Evolutionary conservation across 37 sponge, comb jelly and placozoan species (phyloP), one percentile per base, ranked within the genome.

Genomic region (Diacarnus erythraeanus): DNA sequence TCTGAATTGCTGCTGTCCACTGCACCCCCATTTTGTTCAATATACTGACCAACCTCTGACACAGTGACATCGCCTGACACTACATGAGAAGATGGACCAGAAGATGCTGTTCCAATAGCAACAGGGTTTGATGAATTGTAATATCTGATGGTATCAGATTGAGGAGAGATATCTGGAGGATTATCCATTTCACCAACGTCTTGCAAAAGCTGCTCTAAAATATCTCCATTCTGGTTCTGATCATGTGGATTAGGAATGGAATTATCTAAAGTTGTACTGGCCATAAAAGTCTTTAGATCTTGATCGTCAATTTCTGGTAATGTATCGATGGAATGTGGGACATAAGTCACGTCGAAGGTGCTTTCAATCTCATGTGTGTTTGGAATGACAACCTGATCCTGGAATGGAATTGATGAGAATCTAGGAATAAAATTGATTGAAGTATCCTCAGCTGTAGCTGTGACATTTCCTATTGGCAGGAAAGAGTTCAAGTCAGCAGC

Each of bases 181-280:
- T 6, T 12, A 47, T 31, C 34, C 15, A 65, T 30, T 65, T 65
- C 66, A 65, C 33, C 31, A 30, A 20, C 66, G 2, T 65, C 66
- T 10, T 31, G 29, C 34, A 65, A 30, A 26, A 65, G 66, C 2
- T 65, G 12, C 31, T 65, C 66, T 10, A 65, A 31, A 65, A 65
- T 31, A 65, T 65, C 66, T 65, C 66, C 66, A 60, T 60, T 60
- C 66, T 31, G 66, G 31, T 65, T 65, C 66, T 30, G 34, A 65
- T 65, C 66, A 65, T 30, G 31, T 2, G 31, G 1, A 65, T 18
- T 35, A 34, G 66, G 66, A 65, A 30, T 65, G 66, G 66, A 65
- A 10, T 59, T 59, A 59, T 59, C 15, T 59, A 59, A 3, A 17
- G 60, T 59, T 59, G 60, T n/a, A n/a, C n/a, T n/a, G n/a, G n/a